Percentiles rank a stretch among this genome's conserved stretches.
Conservation (phyloP, 2,113 vertebrate species). For the Zeus faber region DNA sequence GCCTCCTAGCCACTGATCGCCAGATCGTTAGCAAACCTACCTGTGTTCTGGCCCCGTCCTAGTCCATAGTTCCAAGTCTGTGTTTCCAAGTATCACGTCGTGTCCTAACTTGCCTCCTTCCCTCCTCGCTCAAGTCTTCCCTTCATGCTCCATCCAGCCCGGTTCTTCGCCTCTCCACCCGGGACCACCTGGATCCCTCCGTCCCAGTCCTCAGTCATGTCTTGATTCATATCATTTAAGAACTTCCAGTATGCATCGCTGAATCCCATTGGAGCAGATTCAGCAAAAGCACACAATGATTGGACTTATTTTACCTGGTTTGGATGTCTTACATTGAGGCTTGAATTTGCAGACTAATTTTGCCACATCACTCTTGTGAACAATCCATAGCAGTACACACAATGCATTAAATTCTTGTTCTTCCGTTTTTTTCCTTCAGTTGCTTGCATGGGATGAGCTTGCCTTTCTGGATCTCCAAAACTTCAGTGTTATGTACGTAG, state of each 20-base stretch:
- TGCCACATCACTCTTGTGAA: conserved; percentile 18
- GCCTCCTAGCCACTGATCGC: too few relatives aligned
- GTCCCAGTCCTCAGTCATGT: too few relatives aligned
- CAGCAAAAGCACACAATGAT: conserved; percentile 19
- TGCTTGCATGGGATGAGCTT: conserved; percentile 21
- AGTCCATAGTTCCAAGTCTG: too few relatives aligned
- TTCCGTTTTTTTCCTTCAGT: conserved; percentile 12
- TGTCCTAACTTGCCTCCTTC: too few relatives aligned
- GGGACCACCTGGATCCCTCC: too few relatives aligned
- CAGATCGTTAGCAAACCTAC: too few relatives aligned
- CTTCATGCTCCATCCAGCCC: too few relatives aligned
- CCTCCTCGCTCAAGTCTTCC: too few relatives aligned
- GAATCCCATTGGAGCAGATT: conserved; percentile 15
- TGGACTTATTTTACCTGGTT: conserved; percentile 29
- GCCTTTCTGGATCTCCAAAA: conserved; percentile 18
- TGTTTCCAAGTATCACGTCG: too few relatives aligned
- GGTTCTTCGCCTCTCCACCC: too few relatives aligned
- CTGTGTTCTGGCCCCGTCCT: too few relatives aligned
- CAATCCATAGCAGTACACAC: conserved; percentile 21
- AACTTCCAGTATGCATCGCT: conserved; percentile 20
- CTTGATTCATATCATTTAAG: conserved; percentile 20
- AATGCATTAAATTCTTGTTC: conserved; percentile 16
- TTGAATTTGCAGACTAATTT: conserved; percentile 19
- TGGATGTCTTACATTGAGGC: neutral
- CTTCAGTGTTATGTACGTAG: conserved; percentile 10